Base-by-base conservation (phyloP, 2,113 vertebrate genomes). In the Chitala chitala region DNA sequence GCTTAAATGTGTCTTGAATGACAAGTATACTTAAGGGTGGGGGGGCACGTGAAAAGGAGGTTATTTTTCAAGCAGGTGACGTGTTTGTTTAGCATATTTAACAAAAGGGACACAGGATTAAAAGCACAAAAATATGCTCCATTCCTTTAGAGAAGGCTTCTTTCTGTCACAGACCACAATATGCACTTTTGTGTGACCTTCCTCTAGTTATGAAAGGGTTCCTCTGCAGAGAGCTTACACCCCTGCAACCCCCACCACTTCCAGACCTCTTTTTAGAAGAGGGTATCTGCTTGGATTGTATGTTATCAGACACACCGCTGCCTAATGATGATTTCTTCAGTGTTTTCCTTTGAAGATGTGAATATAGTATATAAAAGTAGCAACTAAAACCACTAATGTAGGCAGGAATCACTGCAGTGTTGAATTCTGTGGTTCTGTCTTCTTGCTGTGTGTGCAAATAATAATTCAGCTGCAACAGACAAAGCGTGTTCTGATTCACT, bases 61-160 rank as follows among this genome's bases (percentile, higher is more conserved):
- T 40, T 8, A n/a, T 54, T 73, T 40, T 69, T 26, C n/a, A n/a
- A 33, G 22, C 10, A 20, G 13, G 31, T 46, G 17, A 24, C 8
- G 29, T 38, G 1, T 63, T 33, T 15, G 29, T 56, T 72, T 42
- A 8, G 8, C 5, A 6, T 40, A 26, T 31, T 38, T 20, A 55
- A 15, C 38, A 42, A 56, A 56, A 51, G 24, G 51, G 22, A 50
- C 33, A 36, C 64, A n/a, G n/a, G n/a, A 44, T 29, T 29, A 56
- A 72, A 86, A 78, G 75, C 76, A 81, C 79, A 86, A 90, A n/a
- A 86, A 84, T 87, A 87, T 86, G 84, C 82, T 75, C 78, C 69
- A 74, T 72, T 78, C 74, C 78, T 80, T 71, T 17, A 9, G 44
- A 5, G 24, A 69, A 31, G 13, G n/a, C 12, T 71, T 29, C 48